Base-by-base conservation (phyloP, 2,797 vertebrate genomes). In the Macropus fuliginosus region DNA sequence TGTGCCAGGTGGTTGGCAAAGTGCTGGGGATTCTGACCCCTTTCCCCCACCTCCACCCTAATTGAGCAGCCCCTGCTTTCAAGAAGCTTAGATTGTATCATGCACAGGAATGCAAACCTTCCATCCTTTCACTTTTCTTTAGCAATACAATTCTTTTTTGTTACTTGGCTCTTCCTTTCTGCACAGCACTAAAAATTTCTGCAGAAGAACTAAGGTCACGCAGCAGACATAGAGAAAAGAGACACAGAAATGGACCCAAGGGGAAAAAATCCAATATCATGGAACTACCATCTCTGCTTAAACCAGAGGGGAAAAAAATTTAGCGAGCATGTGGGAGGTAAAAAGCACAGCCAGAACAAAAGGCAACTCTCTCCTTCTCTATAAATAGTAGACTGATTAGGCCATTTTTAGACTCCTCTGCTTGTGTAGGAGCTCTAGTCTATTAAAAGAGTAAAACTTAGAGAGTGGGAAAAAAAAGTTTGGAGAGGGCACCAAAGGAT, bases 391-490 rank as follows among this genome's bases (percentile, higher is more conserved):
- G 94, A 93, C 94, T 46, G 91, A 91, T 92, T 93, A 93, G 96
- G 90, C 96, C 74, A 56, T 93, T 97, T 96, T 95, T 94, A 97
- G 95, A 97, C 6, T 55, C 55, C 74, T 93, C n/a, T 50, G 55
- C 91, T 95, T 95, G 54, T 56, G 93, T 27, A 93, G 94, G 94
- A 97, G 95, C 92, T 94, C 59, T 91, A 81, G 96, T 94, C 97
- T 97, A 97, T 96, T 97, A 96, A 97, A 96, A 97, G 96, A 94
- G 52, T 52, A 92, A 94, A 97, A 93, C 94, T 97, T 94, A 89
- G 91, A 92, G 93, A 96, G 66, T 40, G 94, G 81, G 3, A 94
- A 96, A 96, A 96, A 96, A 90, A 94, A 96, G 97, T 96, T 96
- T 59, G 66, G 96, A 92, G 95, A 95, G 92, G 89, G 96, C 29